phyloP scores from a whole-genome alignment of 2,797 vertebrate species.

The Oryzias sinensis region DNA sequence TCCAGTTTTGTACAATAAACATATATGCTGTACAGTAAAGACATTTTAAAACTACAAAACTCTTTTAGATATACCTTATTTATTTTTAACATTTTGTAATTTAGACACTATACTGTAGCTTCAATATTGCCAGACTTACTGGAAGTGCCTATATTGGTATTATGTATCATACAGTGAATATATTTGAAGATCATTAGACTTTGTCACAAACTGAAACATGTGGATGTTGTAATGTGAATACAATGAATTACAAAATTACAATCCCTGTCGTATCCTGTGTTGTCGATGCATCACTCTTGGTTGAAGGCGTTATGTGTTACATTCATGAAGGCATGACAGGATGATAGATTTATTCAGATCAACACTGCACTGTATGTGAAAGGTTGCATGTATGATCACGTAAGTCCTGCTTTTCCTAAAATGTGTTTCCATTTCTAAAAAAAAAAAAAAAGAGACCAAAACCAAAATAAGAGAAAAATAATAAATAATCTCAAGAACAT shows the following conservation, averaged over 20 bases:
- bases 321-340: too few relatives aligned
- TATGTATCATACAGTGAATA: constrained; percentile 92
- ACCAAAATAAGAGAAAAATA: too few relatives aligned
- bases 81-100: constrained; percentile 99
- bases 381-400: too few relatives aligned
- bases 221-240: constrained; percentile 95
- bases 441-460: too few relatives aligned
- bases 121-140: constrained; percentile 94
- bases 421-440: too few relatives aligned
- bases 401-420: too few relatives aligned
- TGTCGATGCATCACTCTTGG: constrained; percentile 10
- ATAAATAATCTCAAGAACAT: too few relatives aligned
- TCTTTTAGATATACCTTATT: constrained; percentile 96
- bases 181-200: constrained; percentile 89
- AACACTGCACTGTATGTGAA: too few relatives aligned
- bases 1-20: constrained; percentile 90
- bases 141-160: constrained; percentile 99
- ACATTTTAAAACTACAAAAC: constrained; percentile 82
- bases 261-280: constrained; percentile 84
- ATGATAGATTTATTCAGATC: too few relatives aligned
- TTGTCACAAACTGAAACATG: constrained; percentile 90
- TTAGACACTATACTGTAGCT: constrained; percentile 95
- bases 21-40: constrained; percentile 90
- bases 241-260: constrained; percentile 90
- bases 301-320: too few relatives aligned